Percentiles rank a stretch among this genome's conserved stretches.
Evolutionary conservation across 2,888 invertebrate species (phyloP).

Genomic region (Thecocarcelia acutangulata): DNA sequence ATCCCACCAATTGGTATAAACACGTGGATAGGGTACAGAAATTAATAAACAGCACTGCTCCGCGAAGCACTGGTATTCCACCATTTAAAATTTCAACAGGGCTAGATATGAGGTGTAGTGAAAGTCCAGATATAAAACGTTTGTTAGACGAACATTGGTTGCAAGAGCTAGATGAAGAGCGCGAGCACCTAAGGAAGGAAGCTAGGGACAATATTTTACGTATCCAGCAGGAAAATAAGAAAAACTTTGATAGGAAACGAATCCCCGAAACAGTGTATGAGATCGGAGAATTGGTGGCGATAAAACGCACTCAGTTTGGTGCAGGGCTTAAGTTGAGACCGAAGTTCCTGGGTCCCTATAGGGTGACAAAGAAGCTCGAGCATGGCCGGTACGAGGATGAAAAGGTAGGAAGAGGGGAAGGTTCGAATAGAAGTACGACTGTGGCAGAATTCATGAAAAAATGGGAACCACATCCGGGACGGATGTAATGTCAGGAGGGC

Average conservation of each 20-base stretch:
- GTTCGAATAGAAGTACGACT: not conserved
- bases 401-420: conserved; percentile 40
- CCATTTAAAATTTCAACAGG: not conserved
- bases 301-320: conserved; percentile 57
- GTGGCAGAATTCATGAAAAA: not conserved
- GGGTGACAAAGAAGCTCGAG: conserved; percentile 2
- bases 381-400: conserved; percentile 57
- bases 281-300: conserved; percentile 10
- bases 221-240: conserved; percentile 46
- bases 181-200: conserved; percentile 12
- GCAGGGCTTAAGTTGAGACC: conserved; percentile 35
- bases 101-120: not conserved
- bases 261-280: conserved; percentile 12
- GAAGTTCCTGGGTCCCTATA: conserved; percentile 53
- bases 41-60: not conserved
- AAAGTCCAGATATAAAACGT: not conserved
- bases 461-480: not conserved
- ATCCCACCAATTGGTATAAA: too few species aligned
- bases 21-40: not conserved
- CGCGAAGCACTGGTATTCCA: not conserved
- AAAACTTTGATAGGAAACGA: conserved; percentile 14
- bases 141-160: not conserved
- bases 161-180: not conserved
- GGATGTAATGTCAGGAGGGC: conserved; percentile 54
- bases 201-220: conserved; percentile 21